A percentile compares a stretch with the other conserved stretches of the same genome.
phyloP scores from a whole-genome alignment of 1,140 invertebrate species.

The Ceratina japonica region DNA sequence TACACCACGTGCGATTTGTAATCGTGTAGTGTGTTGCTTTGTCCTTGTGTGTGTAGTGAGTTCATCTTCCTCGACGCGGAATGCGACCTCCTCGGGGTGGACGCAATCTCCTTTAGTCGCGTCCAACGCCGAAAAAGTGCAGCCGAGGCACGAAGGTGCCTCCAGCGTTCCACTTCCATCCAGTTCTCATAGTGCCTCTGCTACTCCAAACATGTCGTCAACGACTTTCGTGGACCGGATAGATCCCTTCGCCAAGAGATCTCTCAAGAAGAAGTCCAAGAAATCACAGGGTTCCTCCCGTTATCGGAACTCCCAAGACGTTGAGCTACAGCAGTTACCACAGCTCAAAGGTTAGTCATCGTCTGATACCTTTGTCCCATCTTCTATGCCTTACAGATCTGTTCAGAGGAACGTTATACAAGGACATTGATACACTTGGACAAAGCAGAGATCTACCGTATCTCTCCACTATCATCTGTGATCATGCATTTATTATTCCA shows the following conservation, averaged over 20 bases:
- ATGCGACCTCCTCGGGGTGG: constrained; percentile 59
- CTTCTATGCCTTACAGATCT: background rate
- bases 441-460: background rate
- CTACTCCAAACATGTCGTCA: constrained; percentile 84
- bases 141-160: constrained; percentile 59
- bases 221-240: constrained; percentile 95
- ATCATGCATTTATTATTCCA: background rate
- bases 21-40: constrained; percentile 45
- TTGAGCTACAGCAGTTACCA: constrained; percentile 92
- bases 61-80: constrained; percentile 45
- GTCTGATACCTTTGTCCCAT: background rate
- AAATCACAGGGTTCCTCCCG: constrained; percentile 94
- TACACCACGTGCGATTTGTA: constrained; percentile 24
- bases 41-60: constrained; percentile 51
- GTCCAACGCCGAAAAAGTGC: constrained; percentile 43
- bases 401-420: background rate
- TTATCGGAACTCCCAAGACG: constrained; percentile 93
- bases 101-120: constrained; percentile 51
- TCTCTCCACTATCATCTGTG: background rate
- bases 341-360: constrained; percentile 88
- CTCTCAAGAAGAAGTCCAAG: constrained; percentile 95
- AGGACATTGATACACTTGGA: background rate
- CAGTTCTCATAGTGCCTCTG: constrained; percentile 66
- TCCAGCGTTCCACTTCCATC: constrained; percentile 38
- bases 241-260: constrained; percentile 95